Evolutionary conservation across 2,797 vertebrate genomes (phyloP).

Genomic region (Morus bassanus): DNA sequence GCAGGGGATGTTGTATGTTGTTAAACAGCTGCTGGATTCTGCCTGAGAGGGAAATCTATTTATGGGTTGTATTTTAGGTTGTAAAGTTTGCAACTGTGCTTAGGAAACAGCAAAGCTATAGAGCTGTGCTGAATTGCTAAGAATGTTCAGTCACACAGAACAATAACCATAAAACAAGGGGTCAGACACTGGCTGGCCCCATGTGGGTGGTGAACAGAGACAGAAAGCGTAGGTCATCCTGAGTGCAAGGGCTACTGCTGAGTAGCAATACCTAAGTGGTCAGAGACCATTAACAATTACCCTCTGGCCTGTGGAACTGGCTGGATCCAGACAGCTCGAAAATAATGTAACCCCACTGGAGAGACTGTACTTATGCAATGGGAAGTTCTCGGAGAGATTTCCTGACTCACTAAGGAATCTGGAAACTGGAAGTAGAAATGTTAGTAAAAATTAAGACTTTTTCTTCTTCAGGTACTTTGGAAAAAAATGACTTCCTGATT

Average conservation of each 20-base stretch:
- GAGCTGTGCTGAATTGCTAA: background rate
- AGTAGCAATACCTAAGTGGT: background rate
- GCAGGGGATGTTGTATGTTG: background rate
- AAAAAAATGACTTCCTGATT: background rate
- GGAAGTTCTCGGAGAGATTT: background rate
- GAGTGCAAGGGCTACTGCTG: background rate
- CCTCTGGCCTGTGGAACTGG: background rate
- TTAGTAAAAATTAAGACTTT: background rate
- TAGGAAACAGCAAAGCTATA: background rate
- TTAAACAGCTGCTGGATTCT: constrained; percentile 40
- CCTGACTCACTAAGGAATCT: background rate
- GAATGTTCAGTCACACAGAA: constrained; percentile 32
- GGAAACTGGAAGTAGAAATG: background rate
- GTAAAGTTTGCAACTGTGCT: constrained; percentile 3
- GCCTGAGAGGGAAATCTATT: constrained; percentile 24
- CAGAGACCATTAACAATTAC: background rate
- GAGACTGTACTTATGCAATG: background rate
- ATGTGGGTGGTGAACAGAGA: background rate
- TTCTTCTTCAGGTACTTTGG: background rate
- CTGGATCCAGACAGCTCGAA: background rate
- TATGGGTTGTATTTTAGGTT: background rate
- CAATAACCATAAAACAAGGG: constrained; percentile 5
- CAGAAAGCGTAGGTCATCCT: background rate
- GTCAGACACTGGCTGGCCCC: constrained; percentile 13
- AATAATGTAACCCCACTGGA: background rate